Evolutionary conservation across 2,113 vertebrate genomes (phyloP).

Genomic region (Anhinga rufa): DNA sequence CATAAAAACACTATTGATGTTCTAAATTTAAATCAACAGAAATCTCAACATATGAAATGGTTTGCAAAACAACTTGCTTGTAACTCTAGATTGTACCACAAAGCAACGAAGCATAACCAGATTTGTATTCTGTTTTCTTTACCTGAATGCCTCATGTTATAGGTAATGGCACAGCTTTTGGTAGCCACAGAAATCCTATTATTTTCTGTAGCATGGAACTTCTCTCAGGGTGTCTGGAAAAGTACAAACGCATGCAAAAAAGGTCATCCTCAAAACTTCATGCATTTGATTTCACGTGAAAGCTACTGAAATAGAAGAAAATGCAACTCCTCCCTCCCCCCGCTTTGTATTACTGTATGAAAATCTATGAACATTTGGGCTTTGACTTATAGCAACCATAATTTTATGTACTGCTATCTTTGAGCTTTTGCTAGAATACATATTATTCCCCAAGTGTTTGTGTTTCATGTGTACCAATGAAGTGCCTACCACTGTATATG

Average conservation of each 20-base stretch:
- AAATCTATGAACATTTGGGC: background rate
- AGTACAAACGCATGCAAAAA: background rate
- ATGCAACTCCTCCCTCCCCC: fast-evolving
- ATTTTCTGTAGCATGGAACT: background rate
- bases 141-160: background rate
- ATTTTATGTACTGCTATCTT: background rate
- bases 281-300: background rate
- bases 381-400: background rate
- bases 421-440: background rate
- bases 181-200: background rate
- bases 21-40: background rate
- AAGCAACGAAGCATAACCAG: background rate
- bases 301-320: background rate
- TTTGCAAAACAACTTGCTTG: background rate
- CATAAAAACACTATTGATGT: background rate
- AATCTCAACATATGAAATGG: background rate
- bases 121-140: background rate
- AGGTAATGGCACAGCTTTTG: background rate
- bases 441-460: background rate
- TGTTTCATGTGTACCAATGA: background rate
- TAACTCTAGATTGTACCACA: background rate
- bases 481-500: background rate
- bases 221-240: background rate
- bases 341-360: background rate
- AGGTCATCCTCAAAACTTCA: background rate